A percentile compares a stretch with the other conserved stretches of the same genome.
phyloP scores from a whole-genome alignment of 2,797 vertebrate genomes.

The Enteromius paludinosus region DNA sequence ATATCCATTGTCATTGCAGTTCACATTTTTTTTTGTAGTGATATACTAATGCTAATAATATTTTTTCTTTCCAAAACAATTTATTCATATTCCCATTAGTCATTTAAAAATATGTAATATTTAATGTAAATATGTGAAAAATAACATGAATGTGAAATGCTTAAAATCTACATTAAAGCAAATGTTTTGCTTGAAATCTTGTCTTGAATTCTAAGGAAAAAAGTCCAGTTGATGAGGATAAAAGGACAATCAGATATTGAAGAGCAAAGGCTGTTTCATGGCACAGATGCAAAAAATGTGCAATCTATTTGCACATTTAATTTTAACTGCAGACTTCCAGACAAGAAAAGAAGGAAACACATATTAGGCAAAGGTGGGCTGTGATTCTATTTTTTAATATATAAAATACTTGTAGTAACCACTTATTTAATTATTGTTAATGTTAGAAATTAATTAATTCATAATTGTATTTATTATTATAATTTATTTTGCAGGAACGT shows the following conservation, averaged over 20 bases:
- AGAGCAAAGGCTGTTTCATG: constrained; percentile 87
- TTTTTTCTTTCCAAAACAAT: neutral
- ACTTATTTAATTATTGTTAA: neutral
- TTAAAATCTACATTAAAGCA: neutral
- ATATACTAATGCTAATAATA: too few species aligned
- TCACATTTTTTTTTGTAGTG: too few species aligned
- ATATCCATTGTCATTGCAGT: too few species aligned
- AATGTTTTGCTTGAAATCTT: neutral
- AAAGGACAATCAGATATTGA: constrained; percentile 75
- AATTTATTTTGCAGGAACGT: constrained; percentile 78
- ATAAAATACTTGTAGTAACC: neutral
- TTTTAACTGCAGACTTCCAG: constrained; percentile 85
- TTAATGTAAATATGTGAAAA: neutral
- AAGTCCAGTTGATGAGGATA: constrained; percentile 84
- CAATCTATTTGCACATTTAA: constrained; percentile 88
- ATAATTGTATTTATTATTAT: neutral
- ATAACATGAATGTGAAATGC: neutral
- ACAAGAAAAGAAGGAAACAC: constrained; percentile 64
- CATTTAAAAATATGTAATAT: neutral
- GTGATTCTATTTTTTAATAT: too few species aligned
- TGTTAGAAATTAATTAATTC: too few species aligned
- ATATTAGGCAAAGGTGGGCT: constrained; percentile 82
- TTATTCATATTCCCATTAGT: neutral
- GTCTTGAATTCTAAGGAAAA: constrained; percentile 79
- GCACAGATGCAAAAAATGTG: constrained; percentile 80